Percentiles rank a stretch among this genome's conserved stretches.
phyloP scores from a whole-genome alignment of 2,113 vertebrate genomes.

The Hemiscyllium ocellatum region DNA sequence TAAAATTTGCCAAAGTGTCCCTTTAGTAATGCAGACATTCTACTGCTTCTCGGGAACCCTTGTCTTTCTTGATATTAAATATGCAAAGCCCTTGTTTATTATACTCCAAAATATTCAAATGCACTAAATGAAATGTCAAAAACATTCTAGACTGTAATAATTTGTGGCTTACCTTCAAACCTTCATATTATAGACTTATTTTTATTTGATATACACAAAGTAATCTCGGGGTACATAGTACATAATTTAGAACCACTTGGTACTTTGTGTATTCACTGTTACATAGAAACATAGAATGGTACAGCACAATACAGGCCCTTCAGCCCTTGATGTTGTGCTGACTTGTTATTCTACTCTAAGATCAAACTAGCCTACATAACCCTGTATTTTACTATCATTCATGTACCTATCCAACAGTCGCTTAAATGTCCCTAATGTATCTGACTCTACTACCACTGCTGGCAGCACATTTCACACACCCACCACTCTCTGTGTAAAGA shows the following conservation, averaged over 20 bases:
- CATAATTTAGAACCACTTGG: neutral
- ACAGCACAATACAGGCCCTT: too few relatives aligned
- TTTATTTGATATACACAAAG: neutral
- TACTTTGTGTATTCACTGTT: neutral
- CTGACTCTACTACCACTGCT: too few relatives aligned
- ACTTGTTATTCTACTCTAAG: too few relatives aligned
- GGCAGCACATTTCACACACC: too few relatives aligned
- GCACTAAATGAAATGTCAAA: neutral
- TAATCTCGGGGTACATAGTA: neutral
- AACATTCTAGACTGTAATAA: neutral
- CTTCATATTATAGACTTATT: neutral
- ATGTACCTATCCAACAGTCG: too few relatives aligned
- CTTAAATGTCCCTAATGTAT: too few relatives aligned
- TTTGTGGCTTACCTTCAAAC: neutral
- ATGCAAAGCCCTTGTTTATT: neutral
- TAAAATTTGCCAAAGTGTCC: neutral
- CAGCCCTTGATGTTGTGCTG: too few relatives aligned
- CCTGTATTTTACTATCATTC: too few relatives aligned
- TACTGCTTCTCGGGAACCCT: neutral
- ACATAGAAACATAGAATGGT: too few relatives aligned
- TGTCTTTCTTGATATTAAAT: neutral
- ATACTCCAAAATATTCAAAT: neutral
- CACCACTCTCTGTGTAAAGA: too few relatives aligned
- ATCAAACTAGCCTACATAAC: too few relatives aligned
- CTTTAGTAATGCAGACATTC: neutral